Conservation (phyloP, 2,113 vertebrate species). For the Narcine bancroftii region DNA sequence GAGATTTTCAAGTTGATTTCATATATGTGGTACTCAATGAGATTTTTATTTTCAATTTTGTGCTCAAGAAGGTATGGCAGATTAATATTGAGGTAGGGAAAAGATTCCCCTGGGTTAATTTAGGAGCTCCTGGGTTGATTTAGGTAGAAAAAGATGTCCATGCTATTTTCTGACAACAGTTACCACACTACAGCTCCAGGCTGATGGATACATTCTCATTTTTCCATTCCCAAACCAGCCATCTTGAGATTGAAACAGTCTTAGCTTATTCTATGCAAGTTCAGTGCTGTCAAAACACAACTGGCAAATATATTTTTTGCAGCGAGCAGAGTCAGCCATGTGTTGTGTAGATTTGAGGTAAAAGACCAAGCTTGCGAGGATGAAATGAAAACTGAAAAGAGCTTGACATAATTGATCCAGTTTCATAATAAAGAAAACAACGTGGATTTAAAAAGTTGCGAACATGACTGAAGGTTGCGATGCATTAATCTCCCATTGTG, state of each 20-base stretch:
- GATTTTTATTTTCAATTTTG: neutral
- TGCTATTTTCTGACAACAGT: neutral
- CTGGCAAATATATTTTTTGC: neutral
- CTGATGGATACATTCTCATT: neutral
- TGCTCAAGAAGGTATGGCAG: neutral
- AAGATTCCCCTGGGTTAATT: neutral
- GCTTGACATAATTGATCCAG: neutral
- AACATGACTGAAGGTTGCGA: neutral
- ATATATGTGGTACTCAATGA: neutral
- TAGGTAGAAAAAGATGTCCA: neutral
- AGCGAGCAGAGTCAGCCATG: neutral
- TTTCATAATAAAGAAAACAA: neutral
- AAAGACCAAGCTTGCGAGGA: neutral
- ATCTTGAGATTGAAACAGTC: neutral
- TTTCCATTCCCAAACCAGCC: neutral
- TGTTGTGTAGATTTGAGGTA: neutral
- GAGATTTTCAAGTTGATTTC: neutral
- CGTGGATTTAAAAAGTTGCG: neutral
- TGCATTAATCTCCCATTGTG: neutral
- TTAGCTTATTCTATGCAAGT: no score
- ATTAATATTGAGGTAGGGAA: neutral
- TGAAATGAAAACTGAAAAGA: neutral
- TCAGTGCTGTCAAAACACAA: neutral
- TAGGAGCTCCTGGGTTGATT: neutral
- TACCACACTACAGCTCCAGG: neutral